These are phyloP conservation scores for Matsumurasca onukii DNA, from an alignment of 1,140 invertebrate genomes.

Conservation along the genomic window DNA sequence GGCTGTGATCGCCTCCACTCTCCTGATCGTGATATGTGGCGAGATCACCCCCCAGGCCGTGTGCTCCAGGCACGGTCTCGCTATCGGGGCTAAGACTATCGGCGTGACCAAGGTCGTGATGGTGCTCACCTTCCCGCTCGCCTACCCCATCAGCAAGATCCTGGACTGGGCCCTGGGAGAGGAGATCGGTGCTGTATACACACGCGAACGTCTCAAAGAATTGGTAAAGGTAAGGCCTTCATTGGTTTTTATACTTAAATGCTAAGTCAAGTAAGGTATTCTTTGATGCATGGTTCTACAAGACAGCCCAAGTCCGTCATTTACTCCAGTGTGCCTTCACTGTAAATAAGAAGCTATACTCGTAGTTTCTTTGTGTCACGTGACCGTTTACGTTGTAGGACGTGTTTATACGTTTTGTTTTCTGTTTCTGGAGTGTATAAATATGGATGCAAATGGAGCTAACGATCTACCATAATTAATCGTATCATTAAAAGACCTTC, in stretches of 20 bases:
- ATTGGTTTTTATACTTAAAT: background rate
- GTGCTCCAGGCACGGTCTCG: constrained; percentile 93
- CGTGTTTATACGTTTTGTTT: no score
- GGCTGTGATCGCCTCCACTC: constrained; percentile 85
- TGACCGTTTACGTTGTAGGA: no score
- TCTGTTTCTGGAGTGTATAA: no score
- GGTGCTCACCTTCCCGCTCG: constrained; percentile 89
- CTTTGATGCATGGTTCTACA: background rate
- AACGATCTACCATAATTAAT: no score
- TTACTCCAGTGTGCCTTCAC: background rate
- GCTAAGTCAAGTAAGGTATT: no score
- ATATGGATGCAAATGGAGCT: no score
- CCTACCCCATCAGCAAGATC: constrained; percentile 92
- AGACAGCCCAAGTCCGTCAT: background rate
- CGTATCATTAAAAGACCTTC: no score
- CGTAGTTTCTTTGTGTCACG: no score
- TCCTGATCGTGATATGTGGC: constrained; percentile 94
- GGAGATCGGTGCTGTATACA: constrained; percentile 97
- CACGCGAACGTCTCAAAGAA: constrained; percentile 93
- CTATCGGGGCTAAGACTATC: constrained; percentile 93
- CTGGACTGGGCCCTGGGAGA: constrained; percentile 87
- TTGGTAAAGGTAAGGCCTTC: constrained; percentile 85
- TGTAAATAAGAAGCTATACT: no score
- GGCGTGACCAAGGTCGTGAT: constrained; percentile 94
- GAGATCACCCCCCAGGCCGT: constrained; percentile 92